Evolutionary conservation across 2,888 invertebrate species (phyloP).

Genomic region (Odontocerum albicorne): DNA sequence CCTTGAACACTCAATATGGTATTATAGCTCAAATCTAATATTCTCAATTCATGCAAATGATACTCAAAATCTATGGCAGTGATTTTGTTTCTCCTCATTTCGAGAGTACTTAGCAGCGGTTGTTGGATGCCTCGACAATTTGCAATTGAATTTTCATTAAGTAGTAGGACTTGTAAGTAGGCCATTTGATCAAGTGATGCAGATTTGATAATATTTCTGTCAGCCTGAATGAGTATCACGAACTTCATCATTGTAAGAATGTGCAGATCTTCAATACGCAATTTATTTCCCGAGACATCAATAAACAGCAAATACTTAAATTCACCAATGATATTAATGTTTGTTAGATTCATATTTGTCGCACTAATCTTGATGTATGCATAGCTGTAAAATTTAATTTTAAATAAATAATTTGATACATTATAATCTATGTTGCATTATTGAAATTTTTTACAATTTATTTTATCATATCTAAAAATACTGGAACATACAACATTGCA

Average conservation of each 20-base stretch:
- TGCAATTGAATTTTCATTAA: conserved; percentile 57
- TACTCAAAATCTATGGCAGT: conserved; percentile 42
- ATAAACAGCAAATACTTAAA: conserved; percentile 61
- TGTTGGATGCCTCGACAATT: conserved; percentile 57
- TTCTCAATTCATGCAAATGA: conserved; percentile 50
- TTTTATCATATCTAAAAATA: no score
- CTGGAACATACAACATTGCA: no score
- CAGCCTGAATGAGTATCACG: conserved; percentile 59
- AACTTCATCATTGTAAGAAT: conserved; percentile 55
- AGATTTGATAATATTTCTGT: conserved; percentile 55
- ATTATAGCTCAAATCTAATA: conserved; percentile 59
- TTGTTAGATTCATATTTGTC: conserved; percentile 53
- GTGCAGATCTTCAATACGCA: conserved; percentile 53
- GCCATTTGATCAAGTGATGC: conserved; percentile 54
- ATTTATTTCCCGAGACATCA: conserved; percentile 58
- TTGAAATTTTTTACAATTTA: no score
- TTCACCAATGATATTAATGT: conserved; percentile 51
- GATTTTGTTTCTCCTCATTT: conserved; percentile 56
- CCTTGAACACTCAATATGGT: conserved; percentile 49
- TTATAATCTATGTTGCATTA: no score
- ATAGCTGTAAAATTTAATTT: conserved; percentile 51
- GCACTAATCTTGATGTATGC: conserved; percentile 60
- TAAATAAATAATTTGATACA: no score
- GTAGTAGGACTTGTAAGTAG: conserved; percentile 62
- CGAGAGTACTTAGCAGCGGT: conserved; percentile 57